Evolutionary conservation across 2,113 vertebrate genomes (phyloP), one percentile per base, ranked within the genome.

Genomic region (Tupaia tana): DNA sequence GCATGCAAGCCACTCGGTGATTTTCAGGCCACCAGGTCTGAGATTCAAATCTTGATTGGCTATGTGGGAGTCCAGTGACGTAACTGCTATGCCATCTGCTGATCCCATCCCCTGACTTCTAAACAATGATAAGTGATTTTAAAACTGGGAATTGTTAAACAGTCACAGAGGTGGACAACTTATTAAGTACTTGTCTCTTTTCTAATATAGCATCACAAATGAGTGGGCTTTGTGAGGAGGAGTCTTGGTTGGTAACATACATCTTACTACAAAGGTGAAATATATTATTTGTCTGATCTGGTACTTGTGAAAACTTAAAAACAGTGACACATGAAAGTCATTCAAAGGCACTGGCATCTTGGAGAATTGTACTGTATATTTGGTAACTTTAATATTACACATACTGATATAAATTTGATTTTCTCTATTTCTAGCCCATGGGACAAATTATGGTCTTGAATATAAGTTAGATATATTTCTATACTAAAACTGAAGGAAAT

Each of bases 381-480:
- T 89, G 29, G 9, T 71, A 69, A 77, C 4, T 88, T 69, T 87
- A 61, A 18, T 78, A 20, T 91, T 80, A 78, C 19, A 73, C 1
- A 18, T 54, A 52, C 5, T 85, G 63, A 83, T 54, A 4, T 24
- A 25, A 25, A 52, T 75, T 86, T 93, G 13, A 93, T 77, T 90
- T 96, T 95, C 54, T 96, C 9, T 90, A 13, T 80, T 87, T 94
- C n/a, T 88, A 61, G 11, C 43, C 61, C 34, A 90, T 67, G 15
- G 64, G 6, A 6, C 58, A 95, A 81, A 66, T 77, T 58, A 31
- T 79, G 9, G 93, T 43, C 61, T 67, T 31, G 86, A 4, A 22
- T 93, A 11, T 31, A 64, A 79, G 9, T 24, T 80, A 79, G 6
- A 59, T 10, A 78, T 69, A 71, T 84, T 88, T 90, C 71, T 52